Conservation (phyloP, 2,113 vertebrate genomes). For the Anser cygnoides region DNA sequence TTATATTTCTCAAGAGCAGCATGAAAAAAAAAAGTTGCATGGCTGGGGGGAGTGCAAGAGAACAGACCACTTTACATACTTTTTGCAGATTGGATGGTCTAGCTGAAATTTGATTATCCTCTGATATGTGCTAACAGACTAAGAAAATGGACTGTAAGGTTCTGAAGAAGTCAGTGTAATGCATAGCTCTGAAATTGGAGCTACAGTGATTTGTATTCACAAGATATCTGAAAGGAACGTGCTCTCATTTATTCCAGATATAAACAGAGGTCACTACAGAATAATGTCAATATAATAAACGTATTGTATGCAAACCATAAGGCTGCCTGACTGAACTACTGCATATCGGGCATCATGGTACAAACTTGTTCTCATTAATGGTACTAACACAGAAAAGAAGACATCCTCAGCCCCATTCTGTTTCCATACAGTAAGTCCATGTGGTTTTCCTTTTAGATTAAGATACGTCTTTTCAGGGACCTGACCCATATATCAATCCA, state of each 20-base stretch:
- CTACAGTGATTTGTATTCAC: slow-evolving; percentile 1
- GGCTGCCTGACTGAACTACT: neutral
- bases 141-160: neutral
- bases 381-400: neutral
- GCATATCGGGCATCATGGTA: neutral
- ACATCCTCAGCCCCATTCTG: slow-evolving; percentile 6
- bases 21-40: neutral
- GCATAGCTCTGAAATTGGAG: neutral
- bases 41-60: neutral
- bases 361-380: neutral
- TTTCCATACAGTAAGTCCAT: neutral
- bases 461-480: neutral
- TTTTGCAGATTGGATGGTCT: slow-evolving; percentile 6
- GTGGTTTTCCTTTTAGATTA: slow-evolving; percentile 18
- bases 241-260: neutral
- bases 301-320: neutral
- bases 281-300: neutral
- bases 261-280: neutral
- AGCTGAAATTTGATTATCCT: slow-evolving; percentile 22
- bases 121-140: neutral
- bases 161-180: slow-evolving; percentile 6
- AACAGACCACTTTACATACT: neutral
- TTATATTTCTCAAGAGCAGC: neutral
- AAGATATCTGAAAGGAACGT: neutral
- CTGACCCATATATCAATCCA: neutral